phyloP scores from a whole-genome alignment of 2,888 invertebrate genomes.

The Oasisia sp. region DNA sequence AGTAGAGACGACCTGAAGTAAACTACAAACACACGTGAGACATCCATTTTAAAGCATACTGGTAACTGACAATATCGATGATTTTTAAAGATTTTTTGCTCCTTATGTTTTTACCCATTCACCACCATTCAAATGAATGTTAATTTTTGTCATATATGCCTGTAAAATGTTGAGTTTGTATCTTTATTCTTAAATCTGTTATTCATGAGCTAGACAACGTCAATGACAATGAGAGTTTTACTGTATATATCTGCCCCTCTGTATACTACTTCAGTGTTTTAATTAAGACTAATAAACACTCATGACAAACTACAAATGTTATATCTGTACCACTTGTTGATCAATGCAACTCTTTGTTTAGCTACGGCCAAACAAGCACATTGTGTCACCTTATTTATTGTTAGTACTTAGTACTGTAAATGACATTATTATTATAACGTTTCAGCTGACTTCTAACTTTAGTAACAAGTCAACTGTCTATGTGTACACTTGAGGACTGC shows the following conservation, averaged over 20 bases:
- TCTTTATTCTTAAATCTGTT: too few species aligned
- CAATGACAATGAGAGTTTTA: not conserved
- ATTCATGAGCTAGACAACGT: not conserved
- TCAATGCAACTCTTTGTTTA: not conserved
- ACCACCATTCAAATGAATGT: too few species aligned
- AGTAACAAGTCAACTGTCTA: not conserved
- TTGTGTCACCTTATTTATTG: not conserved
- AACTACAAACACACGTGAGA: too few species aligned
- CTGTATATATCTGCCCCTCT: not conserved
- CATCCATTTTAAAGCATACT: too few species aligned
- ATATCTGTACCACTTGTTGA: not conserved
- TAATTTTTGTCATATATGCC: too few species aligned
- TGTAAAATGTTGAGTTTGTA: too few species aligned
- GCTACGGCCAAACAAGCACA: not conserved
- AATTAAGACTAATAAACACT: not conserved
- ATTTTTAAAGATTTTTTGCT: too few species aligned
- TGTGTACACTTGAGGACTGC: not conserved
- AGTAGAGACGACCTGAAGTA: too few species aligned
- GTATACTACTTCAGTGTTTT: not conserved
- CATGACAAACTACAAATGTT: not conserved
- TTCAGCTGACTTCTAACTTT: not conserved
- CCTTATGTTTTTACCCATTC: too few species aligned
- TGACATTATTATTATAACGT: not conserved
- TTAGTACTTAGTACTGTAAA: not conserved
- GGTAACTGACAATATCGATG: too few species aligned